Evolutionary conservation across 2,113 vertebrate species (phyloP).

Genomic region (Mesembrinibis cayennensis): DNA sequence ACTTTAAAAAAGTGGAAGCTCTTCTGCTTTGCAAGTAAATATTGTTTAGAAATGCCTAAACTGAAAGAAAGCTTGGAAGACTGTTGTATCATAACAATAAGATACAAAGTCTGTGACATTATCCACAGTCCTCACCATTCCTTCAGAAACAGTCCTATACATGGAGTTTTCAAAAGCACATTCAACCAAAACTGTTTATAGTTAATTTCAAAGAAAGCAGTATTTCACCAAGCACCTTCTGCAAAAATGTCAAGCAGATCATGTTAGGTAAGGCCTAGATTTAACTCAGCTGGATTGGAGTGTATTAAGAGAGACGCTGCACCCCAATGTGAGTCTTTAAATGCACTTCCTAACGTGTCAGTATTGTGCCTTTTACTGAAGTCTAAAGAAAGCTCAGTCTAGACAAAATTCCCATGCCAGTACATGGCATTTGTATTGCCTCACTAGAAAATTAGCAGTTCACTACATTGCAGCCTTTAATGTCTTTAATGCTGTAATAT

Average conservation of each 20-base stretch:
- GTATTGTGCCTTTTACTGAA: neutral
- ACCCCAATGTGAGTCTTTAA: neutral
- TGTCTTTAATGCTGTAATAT: neutral
- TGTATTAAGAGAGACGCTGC: neutral
- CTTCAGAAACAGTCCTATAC: neutral
- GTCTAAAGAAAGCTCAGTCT: neutral
- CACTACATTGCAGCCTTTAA: neutral
- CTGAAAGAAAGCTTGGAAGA: neutral
- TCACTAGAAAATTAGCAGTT: neutral
- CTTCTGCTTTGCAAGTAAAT: neutral
- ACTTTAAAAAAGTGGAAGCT: neutral
- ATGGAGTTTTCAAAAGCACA: neutral
- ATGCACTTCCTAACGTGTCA: neutral
- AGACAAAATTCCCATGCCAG: neutral
- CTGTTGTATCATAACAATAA: neutral
- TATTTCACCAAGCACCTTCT: neutral
- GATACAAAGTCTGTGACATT: neutral
- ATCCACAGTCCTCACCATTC: neutral
- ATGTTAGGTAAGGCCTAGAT: neutral
- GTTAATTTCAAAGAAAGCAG: neutral
- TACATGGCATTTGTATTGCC: neutral
- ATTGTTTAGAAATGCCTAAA: neutral
- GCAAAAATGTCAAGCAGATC: neutral
- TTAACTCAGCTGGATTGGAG: neutral
- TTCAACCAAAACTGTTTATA: neutral